Evolutionary conservation across 2,113 vertebrate genomes (phyloP).

Genomic region (Ia io): DNA sequence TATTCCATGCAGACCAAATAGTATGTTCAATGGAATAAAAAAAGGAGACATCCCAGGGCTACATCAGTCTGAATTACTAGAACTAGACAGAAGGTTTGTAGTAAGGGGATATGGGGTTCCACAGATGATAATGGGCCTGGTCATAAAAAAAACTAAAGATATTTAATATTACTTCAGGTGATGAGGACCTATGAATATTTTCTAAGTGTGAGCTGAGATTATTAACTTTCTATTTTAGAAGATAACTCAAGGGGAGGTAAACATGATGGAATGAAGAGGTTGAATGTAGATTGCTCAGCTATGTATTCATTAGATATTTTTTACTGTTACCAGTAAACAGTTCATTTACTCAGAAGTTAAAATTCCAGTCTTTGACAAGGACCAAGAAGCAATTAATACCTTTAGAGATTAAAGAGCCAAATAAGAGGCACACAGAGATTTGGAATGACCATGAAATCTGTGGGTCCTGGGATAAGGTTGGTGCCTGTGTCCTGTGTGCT

Average conservation of each 20-base stretch:
- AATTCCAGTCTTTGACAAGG: not conserved
- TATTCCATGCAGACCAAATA: not conserved
- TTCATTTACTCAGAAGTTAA: not conserved
- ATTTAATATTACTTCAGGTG: not conserved
- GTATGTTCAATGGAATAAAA: rapidly evolving
- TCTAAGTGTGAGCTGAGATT: not conserved
- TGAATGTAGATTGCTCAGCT: not conserved
- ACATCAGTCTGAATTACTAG: not conserved
- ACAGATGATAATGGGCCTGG: not conserved
- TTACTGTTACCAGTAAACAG: not conserved
- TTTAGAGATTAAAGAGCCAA: not conserved
- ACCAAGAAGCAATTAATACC: not conserved
- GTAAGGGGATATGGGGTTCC: not conserved
- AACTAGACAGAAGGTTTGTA: not conserved
- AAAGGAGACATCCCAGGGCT: not conserved
- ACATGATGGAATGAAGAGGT: not conserved
- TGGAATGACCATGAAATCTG: not conserved
- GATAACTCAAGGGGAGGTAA: not conserved
- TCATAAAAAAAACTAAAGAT: not conserved
- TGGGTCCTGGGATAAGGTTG: not conserved
- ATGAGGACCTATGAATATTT: not conserved
- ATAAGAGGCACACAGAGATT: not conserved
- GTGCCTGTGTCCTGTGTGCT: not conserved
- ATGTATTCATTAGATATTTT: too few species aligned
- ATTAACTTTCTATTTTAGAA: not conserved